Base-by-base conservation (phyloP, 2,797 vertebrate species). In the Leucoraja ocellata region DNA sequence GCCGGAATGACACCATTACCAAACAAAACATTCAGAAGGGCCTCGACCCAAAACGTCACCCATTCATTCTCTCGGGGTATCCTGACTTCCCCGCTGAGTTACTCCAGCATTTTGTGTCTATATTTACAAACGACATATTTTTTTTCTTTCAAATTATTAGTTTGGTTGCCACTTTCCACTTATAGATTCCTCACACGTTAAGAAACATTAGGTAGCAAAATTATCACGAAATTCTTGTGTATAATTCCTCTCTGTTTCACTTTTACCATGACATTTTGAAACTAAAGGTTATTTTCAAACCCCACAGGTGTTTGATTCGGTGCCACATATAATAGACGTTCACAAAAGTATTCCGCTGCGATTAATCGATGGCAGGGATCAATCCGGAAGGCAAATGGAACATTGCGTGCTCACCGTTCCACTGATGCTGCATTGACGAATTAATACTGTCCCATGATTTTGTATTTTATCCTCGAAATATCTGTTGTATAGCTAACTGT, bases 251-350 rank as follows among this genome's bases (percentile, higher is more conserved):
- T 58, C 25, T 46, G 58, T 4, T n/a, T 76, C 21, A 11, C 1
- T 2, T 28, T 23, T 58, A 46, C 14, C 10, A 54, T 16, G 5
- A 92, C 1, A 76, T 74, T 76, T 92, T 28, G 71, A n/a, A 74
- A 36, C 65, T 65, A 76, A 92, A 54, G 23, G 46, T 9, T 54
- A 74, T 76, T 74, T 76, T 76, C 71, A 25, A 25, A 11, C 71
- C 2, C 94, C 94, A 36, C 94, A 98, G 98, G 97, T 96, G 95
- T 99, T 99, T 94, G 95, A 97, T 93, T 96, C 97, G 0, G 97
- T 99, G 93, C 95, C 96, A 94, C 97, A 98, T 3, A 98, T 99
- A 95, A 96, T 98, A 93, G 97, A 97, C 94, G 97, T 98, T 96
- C 97, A 98, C 95, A 97, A 96, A 94, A 95, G 95, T 1, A 96